These are phyloP conservation scores for Spongilla lacustris DNA, from an alignment of 37 sponge, comb jelly and placozoan species.

Conservation along the genomic window DNA sequence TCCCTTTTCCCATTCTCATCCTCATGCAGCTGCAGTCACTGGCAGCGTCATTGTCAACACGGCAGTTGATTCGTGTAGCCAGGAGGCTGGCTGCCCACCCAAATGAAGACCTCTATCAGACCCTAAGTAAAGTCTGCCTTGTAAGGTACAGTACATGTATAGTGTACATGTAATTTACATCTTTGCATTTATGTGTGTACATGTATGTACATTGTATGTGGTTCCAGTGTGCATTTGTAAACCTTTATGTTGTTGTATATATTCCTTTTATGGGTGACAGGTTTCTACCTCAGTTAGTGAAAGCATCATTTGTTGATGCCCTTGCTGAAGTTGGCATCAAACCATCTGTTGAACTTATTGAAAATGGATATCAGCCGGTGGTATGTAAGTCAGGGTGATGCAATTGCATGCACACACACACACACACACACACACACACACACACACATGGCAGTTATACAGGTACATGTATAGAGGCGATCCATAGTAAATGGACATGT, in stretches of 20 bases:
- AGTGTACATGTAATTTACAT: background rate
- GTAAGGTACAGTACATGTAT: conserved; percentile 35
- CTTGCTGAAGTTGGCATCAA: conserved; percentile 52
- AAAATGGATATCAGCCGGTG: background rate
- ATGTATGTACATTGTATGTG: background rate
- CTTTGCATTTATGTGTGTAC: background rate
- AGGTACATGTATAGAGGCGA: no score
- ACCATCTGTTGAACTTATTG: background rate
- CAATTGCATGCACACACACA: background rate
- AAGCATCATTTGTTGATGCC: conserved; percentile 48
- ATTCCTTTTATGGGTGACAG: conserved; percentile 16
- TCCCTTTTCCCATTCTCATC: background rate
- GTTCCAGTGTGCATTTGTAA: background rate
- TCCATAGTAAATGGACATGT: no score
- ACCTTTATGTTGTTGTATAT: background rate
- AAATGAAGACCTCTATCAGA: conserved; percentile 32
- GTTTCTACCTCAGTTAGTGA: conserved; percentile 83
- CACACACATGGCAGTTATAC: no score
- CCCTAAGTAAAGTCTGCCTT: conserved; percentile 75
- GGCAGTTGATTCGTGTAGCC: conserved; percentile 79
- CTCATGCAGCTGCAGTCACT: conserved; percentile 59
- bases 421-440: no score
- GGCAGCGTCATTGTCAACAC: conserved; percentile 70
- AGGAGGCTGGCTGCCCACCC: conserved; percentile 37
- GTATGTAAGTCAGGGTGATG: conserved; percentile 32